Base-by-base conservation (phyloP, 2,113 vertebrate species). In the Tylochromis polylepis region DNA sequence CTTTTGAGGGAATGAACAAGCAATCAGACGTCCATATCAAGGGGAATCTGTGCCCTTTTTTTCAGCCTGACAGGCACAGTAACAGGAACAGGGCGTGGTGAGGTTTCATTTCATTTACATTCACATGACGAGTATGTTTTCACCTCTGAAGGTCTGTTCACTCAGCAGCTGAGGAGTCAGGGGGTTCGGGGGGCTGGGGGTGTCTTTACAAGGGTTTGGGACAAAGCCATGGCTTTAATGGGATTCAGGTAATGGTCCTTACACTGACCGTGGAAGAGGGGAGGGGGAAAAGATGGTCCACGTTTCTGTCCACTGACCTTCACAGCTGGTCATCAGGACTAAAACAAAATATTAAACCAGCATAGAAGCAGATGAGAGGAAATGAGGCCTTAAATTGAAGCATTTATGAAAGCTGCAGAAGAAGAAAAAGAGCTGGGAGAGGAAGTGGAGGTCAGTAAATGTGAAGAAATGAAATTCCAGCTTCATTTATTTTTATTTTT, bases 351-450 rank as follows among this genome's bases (percentile, higher is more conserved):
- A 86, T 88, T 88, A 85, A 90, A 90, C 27, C 43, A 82, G 22
- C 46, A 22, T 51, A 82, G 88, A 93, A 95, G 91, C 95, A 95
- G 94, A 93, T 92, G 92, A 95, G 89, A 91, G 93, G 91, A 95
- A 96, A 96, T 96, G 95, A 96, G 90, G 59, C 95, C 90, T 96
- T 96, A 95, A 96, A 96, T 96, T 90, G 89, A 65, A 85, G 91
- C 79, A 31, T 92, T 95, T 92, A 95, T 93, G 95, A 93, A 94
- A 87, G 72, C 80, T 75, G 88, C 20, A 87, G 87, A 85, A 87
- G 85, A 89, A 92, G 85, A 86, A 60, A 77, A 77, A 11, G 46
- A 77, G 27, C 15, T 11, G 18, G n/a, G 65, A 20, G 24, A 51
- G 16, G 27, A 5, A 16, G 46, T 24, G 72, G 78, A 70, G 34